phyloP scores from a whole-genome alignment of 1,140 invertebrate genomes.

The Glomeris maerens region DNA sequence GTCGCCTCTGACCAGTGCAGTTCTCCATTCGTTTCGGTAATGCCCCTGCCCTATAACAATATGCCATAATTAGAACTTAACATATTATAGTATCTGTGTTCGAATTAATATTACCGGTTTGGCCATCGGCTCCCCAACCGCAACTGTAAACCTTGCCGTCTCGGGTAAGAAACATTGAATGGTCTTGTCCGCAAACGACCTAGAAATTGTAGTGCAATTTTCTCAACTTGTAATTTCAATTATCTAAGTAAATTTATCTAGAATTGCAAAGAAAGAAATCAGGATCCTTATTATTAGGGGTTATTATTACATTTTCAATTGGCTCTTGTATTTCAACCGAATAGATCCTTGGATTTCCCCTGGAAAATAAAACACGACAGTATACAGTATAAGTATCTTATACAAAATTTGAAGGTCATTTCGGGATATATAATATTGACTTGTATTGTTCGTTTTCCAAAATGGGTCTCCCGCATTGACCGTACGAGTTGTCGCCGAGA shows the following conservation, averaged over 20 bases:
- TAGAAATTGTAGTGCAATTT: conserved; percentile 23
- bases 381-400: background rate
- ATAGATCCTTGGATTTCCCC: background rate
- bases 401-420: background rate
- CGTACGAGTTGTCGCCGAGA: conserved; percentile 83
- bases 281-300: background rate
- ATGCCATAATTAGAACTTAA: conserved; percentile 4
- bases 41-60: conserved; percentile 21
- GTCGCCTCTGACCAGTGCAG: conserved; percentile 46
- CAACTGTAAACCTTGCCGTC: conserved; percentile 69
- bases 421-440: background rate
- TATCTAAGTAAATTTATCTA: too few species aligned
- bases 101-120: conserved; percentile 53
- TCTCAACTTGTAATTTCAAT: conserved; percentile 27
- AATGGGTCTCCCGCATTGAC: conserved; percentile 78
- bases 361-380: background rate
- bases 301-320: background rate
- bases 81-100: too few species aligned
- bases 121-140: conserved; percentile 89
- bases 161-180: conserved; percentile 63
- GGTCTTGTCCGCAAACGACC: conserved; percentile 76
- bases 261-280: conserved; percentile 30
- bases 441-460: conserved; percentile 60
- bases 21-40: conserved; percentile 11
- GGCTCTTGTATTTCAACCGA: background rate